Base-by-base conservation (phyloP, 2,888 invertebrate genomes). In the Gastrophysa polygoni region DNA sequence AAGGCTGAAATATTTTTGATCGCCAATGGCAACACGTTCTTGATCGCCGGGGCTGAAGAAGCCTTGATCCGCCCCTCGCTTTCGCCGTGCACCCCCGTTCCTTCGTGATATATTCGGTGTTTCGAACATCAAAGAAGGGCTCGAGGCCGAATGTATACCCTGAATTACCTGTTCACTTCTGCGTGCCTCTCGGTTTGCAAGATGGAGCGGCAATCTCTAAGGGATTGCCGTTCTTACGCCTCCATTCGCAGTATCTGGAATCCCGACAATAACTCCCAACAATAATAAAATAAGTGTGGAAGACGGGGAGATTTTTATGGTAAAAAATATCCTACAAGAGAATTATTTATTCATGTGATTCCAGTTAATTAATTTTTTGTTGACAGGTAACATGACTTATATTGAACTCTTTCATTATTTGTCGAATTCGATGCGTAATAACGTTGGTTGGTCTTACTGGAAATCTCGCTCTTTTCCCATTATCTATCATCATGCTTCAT, bases 61-160 rank as follows among this genome's bases (percentile, higher is more conserved):
- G 4, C 24, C 24, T 24, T 24, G 7, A 5, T 7, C 3, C 24
- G 3, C 24, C 24, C 24, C 38, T 38, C 6, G 7, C 32, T 32
- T 8, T 28, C 8, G 4, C 28, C 8, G 28, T 28, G 5, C 11
- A 7, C 10, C 32, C 38, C 38, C 38, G n/a, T 14, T 38, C 14
- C 54, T 28, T 54, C 16, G 43, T 8, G 43, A 54, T 43, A 54
- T 24, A 44, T 54, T 54, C 54, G 24, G 34, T 16, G 43, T 43
- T 54, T 54, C 17, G 54, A 54, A 54, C 54, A 28, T 43, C 24
- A 54, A 54, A 54, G 54, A 54, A 54, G 16, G 24, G 54, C 54
- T 54, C 14, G 24, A 24, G 54, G 54, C 43, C 17, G 43, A 43
- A 54, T 24, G 43, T 54, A 43, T 28, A 21, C 38, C 18, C 21